Percentiles rank a stretch among this genome's conserved stretches.
Conservation (phyloP, 1,140 invertebrate species). For the Monomorium pharaonis region DNA sequence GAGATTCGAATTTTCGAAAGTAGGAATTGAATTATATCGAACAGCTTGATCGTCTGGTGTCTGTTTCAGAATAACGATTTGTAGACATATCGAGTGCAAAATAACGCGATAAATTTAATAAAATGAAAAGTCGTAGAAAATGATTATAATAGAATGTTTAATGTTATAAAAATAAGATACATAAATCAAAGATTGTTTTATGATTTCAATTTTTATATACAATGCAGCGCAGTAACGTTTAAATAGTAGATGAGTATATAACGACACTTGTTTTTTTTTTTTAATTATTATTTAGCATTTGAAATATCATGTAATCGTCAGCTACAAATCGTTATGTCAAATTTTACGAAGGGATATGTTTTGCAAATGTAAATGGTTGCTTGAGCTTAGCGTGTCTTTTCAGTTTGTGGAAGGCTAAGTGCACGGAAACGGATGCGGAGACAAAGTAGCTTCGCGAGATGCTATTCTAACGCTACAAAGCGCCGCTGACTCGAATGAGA, state of each 20-base stretch:
- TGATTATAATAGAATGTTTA: background rate
- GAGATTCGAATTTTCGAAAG: conserved; percentile 49
- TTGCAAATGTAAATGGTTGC: conserved; percentile 18
- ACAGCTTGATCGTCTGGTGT: background rate
- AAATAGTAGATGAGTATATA: background rate
- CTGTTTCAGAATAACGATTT: background rate
- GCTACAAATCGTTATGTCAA: background rate
- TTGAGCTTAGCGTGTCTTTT: conserved; percentile 23
- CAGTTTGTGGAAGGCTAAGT: conserved; percentile 53
- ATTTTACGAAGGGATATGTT: background rate
- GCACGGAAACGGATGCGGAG: conserved; percentile 67
- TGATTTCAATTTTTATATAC: background rate
- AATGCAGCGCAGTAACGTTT: background rate
- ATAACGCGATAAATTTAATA: background rate
- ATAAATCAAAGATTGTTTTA: background rate
- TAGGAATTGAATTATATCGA: conserved; percentile 54
- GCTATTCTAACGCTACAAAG: conserved; percentile 62
- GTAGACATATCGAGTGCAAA: background rate
- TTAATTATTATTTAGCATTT: background rate
- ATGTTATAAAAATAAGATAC: background rate
- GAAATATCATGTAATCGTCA: background rate
- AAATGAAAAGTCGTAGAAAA: background rate
- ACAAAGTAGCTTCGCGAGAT: conserved; percentile 67
- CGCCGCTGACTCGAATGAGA: conserved; percentile 33
- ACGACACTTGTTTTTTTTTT: background rate